A percentile compares a stretch with the other conserved stretches of the same genome.
These are phyloP conservation scores for Phymatocera aterrima DNA, from an alignment of 2,888 invertebrate genomes.

Conservation along the genomic window DNA sequence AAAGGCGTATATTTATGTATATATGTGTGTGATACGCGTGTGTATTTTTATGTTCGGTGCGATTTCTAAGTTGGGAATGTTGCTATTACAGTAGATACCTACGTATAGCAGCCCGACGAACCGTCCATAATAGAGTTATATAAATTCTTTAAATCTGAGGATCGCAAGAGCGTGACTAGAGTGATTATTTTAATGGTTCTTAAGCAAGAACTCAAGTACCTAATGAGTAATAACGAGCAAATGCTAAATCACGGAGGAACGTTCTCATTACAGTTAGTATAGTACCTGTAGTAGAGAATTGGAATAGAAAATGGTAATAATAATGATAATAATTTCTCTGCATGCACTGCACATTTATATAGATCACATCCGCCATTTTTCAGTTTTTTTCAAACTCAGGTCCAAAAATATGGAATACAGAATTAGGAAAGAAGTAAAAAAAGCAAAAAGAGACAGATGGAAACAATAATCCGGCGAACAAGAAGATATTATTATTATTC, in stretches of 20 bases:
- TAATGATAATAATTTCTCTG: neutral
- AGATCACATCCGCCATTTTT: too few relatives aligned
- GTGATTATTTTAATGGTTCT: constrained; percentile 45
- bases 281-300: neutral
- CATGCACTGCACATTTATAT: neutral
- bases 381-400: too few relatives aligned
- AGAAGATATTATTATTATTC: too few relatives aligned
- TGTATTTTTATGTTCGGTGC: neutral
- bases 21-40: neutral
- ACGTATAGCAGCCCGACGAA: constrained; percentile 11
- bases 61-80: constrained; percentile 36
- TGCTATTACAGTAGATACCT: too few relatives aligned
- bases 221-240: constrained; percentile 43
- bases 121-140: constrained; percentile 52
- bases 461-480: too few relatives aligned
- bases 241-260: constrained; percentile 29
- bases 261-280: constrained; percentile 8
- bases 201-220: constrained; percentile 42
- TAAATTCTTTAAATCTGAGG: constrained; percentile 57
- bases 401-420: too few relatives aligned
- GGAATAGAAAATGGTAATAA: neutral
- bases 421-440: too few relatives aligned
- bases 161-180: constrained; percentile 52
- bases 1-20: neutral
- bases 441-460: too few relatives aligned